phyloP scores from a whole-genome alignment of 2,797 vertebrate genomes.

The Cuculus canorus region DNA sequence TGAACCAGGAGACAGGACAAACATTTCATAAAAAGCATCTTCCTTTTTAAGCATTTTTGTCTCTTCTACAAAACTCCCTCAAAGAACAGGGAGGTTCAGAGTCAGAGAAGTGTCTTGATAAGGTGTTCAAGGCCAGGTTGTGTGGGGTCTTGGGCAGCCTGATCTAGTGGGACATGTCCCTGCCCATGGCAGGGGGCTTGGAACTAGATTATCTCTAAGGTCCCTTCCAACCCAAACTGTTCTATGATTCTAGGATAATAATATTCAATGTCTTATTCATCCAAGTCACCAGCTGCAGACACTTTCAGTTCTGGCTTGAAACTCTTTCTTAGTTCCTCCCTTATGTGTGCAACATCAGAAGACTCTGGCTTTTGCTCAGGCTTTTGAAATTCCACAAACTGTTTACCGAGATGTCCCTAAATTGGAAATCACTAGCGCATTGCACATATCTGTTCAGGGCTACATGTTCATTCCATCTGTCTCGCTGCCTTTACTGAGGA shows the following conservation, averaged over 20 bases:
- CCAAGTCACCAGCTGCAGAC: background rate
- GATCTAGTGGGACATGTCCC: too few species aligned
- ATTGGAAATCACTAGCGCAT: background rate
- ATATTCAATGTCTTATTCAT: background rate
- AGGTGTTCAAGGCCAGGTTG: too few species aligned
- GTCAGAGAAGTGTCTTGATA: background rate
- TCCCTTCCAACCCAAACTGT: too few species aligned
- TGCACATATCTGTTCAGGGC: background rate
- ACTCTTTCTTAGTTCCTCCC: background rate
- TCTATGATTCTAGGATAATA: background rate
- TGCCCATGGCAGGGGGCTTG: too few species aligned
- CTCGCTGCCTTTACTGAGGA: background rate
- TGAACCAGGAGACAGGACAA: background rate
- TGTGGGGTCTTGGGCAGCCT: too few species aligned
- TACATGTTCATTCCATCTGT: background rate
- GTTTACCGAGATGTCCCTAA: background rate
- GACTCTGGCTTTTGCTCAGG: background rate
- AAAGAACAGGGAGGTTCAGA: rapidly evolving
- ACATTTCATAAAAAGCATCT: background rate
- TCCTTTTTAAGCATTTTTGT: background rate
- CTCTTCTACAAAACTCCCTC: background rate
- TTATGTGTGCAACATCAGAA: background rate
- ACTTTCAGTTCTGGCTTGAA: background rate
- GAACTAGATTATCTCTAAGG: too few species aligned
- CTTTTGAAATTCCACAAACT: background rate